Evolutionary conservation across 2,113 vertebrate genomes (phyloP), one percentile per base, ranked within the genome.

Genomic region (Telmatochromis sp.): DNA sequence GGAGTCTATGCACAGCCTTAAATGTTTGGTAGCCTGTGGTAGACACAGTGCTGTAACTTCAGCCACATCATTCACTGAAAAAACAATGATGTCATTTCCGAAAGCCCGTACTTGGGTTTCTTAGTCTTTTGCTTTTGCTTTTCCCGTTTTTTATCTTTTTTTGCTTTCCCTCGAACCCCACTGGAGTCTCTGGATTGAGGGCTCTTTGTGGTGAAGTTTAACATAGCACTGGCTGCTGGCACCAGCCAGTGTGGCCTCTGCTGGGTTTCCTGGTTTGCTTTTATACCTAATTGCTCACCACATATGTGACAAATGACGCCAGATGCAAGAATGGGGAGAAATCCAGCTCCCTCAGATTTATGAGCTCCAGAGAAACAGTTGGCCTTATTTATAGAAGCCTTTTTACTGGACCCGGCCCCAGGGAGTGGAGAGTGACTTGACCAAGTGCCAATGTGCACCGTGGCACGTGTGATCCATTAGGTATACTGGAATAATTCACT

Each of bases 261-360:
- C 85, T 86, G 86, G 91, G 87, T 91, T 94, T 91, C 91, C 93
- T 89, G 92, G 85, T 93, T 94, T 93, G 92, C 91, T 92, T 94
- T 94, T 89, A 88, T 88, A 94, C 91, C 94, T 95, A 95, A 95
- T 95, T 93, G 91, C 93, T 88, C 88, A 92, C 94, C 94, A 85
- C 95, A 95, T 90, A 94, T 92, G 94, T 95, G 94, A 96, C 93
- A 94, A 96, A 96, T 91, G 89, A 95, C 70, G 92, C 94, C 94
- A 95, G 92, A 92, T 95, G 95, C 92, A 93, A 94, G 81, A 93
- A 86, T 85, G 88, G 88, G 92, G 91, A 92, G 83, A 95, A 95
- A 94, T 83, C 73, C 89, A 93, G 91, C 90, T 87, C 83, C 88
- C 55, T 81, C 88, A 92, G 91, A 95, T 96, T 95, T 96, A 96